Base-by-base conservation (phyloP, 2,113 vertebrate species). In the Alosa alosa region DNA sequence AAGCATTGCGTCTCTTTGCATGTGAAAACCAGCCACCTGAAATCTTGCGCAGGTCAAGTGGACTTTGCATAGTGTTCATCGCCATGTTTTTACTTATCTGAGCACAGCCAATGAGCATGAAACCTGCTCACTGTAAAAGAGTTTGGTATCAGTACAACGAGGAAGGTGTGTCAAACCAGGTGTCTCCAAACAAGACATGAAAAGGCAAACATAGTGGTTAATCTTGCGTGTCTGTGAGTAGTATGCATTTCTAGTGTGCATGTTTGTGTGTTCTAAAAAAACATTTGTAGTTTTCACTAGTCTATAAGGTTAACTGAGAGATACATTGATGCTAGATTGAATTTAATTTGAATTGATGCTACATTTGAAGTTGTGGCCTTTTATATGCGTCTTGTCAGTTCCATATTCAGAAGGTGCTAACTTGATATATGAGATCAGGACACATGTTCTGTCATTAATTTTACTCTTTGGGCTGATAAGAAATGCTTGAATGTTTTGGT, bases 11-110 rank as follows among this genome's bases (percentile, higher is more conserved):
- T 10, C 44, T 84, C 18, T 82, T 64, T 68, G 75, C 55, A 41
- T 81, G 49, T 60, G 2, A 78, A 52, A 85, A 82, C 31, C 64
- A 86, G 81, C 50, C 83, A 44, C 36, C 3, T 83, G 84, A 87
- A 86, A 82, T 13, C 20, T 10, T 10, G 20, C 11, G 86, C 20
- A 85, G 88, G 90, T 88, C 87, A 86, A 85, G 45, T 94, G 92
- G 92, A 93, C 94, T 94, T 94, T 94, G 92, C 60, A 85, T 93
- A 85, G 86, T 90, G 89, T 82, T 87, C 46, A 84, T 60, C 83
- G 82, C 83, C 60, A 78, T 82, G 84, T 89, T 82, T 45, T 78
- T 86, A 78, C 75, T 91, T 91, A 91, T 93, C 90, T 89, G 39
- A 81, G 25, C 82, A 45, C 47, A 55, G 81, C 75, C 31, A 83